A percentile compares a stretch with the other conserved stretches of the same genome.
These are phyloP conservation scores for Arbacia lixula DNA, from an alignment of 53 echinoderm and acorn worm genomes.

Conservation along the genomic window DNA sequence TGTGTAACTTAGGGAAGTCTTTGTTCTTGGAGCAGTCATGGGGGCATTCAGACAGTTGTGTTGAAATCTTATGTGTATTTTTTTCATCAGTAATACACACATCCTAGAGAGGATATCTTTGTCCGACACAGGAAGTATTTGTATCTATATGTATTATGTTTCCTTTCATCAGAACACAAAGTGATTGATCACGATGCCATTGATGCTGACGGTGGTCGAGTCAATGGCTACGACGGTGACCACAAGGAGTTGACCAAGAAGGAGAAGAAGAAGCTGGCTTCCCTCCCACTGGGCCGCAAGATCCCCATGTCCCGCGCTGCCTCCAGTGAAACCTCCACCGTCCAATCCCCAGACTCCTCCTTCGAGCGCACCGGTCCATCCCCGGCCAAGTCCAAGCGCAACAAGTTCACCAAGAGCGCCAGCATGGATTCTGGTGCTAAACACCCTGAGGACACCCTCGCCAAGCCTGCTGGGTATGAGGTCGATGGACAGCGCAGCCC, in stretches of 20 bases:
- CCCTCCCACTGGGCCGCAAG: slow-evolving; percentile 84
- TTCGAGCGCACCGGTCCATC: slow-evolving; percentile 46
- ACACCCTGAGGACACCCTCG: slow-evolving; percentile 54
- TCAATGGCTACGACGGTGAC: slow-evolving; percentile 68
- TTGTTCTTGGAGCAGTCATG: too few relatives aligned
- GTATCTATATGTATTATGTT: too few relatives aligned
- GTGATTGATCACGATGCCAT: slow-evolving; percentile 71
- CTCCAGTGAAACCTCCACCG: slow-evolving; percentile 71
- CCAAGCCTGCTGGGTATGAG: slow-evolving; percentile 57
- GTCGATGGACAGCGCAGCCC: slow-evolving; percentile 83
- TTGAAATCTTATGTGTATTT: too few relatives aligned
- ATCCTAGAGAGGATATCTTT: too few relatives aligned
- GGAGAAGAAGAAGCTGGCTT: slow-evolving; percentile 85
- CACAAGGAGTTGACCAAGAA: slow-evolving; percentile 59
- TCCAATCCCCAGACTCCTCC: slow-evolving; percentile 69
- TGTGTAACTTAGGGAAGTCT: too few relatives aligned
- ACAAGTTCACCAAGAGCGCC: slow-evolving; percentile 88
- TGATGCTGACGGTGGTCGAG: slow-evolving; percentile 61
- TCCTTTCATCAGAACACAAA: slow-evolving; percentile 73
- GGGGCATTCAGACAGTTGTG: too few relatives aligned
- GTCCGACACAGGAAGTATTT: too few relatives aligned
- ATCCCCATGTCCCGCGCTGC: slow-evolving; percentile 78
- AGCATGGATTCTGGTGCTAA: slow-evolving; percentile 86
- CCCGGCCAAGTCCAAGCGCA: slow-evolving; percentile 84
- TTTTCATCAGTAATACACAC: too few relatives aligned